Base-by-base conservation (phyloP, 1,140 invertebrate genomes). In the Drosophila funebris region DNA sequence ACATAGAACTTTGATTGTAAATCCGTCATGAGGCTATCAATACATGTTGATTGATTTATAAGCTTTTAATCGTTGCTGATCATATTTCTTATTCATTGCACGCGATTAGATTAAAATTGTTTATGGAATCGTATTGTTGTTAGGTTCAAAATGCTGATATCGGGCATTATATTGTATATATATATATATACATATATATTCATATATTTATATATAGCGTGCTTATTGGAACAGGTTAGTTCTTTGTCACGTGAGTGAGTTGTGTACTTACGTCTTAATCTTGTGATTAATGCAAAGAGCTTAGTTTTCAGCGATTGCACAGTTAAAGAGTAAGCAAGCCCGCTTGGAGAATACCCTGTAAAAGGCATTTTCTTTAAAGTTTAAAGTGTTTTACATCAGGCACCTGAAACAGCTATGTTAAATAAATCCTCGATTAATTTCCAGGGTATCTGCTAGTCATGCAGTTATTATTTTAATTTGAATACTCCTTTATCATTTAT, bases 11-110 rank as follows among this genome's bases (percentile, higher is more conserved):
- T 36, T 7, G 27, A 24, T 76, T 69, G 44, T 85, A 85, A 84
- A 85, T 87, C 69, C 76, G 58, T 85, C 82, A 74, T n/a, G 20
- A 7, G 76, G 69, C 82, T 85, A 87, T 87, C 80, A 76, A 80
- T 46, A 69, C 24, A 7, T 22, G 39, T 60, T 84, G 81, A 84
- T 84, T 84, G 81, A 84, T 84, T 84, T 84, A 84, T 29, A 54
- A 68, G 54, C 31, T 58, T 84, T 80, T 70, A 71, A 84, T 76
- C 68, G 76, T 64, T 36, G 52, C 68, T 83, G 79, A 83, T 83
- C 75, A 75, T 60, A 71, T 56, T 67, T 78, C 43, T 37, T 52
- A 52, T 82, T 37, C 48, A 44, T 16, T 61, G 44, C 44, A 31
- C 3, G 9, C 33, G 81, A 84, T 84, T 76, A 84, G 80, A 84